These are phyloP conservation scores for Lycaena phlaeas DNA, from an alignment of 2,888 invertebrate species.

Conservation along the genomic window DNA sequence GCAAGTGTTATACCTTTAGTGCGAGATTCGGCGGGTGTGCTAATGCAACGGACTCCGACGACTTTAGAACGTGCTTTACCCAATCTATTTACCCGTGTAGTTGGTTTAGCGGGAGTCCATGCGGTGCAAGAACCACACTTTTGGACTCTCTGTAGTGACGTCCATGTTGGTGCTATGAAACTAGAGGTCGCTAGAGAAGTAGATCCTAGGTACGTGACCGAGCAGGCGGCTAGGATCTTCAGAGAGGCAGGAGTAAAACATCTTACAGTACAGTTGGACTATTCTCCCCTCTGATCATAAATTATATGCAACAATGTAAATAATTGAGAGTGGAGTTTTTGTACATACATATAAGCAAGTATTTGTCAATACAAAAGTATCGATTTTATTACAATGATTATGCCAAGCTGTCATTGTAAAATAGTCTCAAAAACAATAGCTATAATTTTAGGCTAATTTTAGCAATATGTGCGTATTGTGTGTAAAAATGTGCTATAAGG, in stretches of 20 bases:
- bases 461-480: not conserved
- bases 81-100: constrained; percentile 91
- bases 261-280: constrained; percentile 94
- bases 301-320: constrained; percentile 26
- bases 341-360: constrained; percentile 19
- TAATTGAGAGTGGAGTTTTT: constrained; percentile 15
- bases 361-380: not conserved
- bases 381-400: not conserved
- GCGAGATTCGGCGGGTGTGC: constrained; percentile 88
- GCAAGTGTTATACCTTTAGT: constrained; percentile 88
- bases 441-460: not conserved
- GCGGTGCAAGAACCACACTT: constrained; percentile 98
- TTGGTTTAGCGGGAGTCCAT: constrained; percentile 93
- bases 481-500: not conserved
- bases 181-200: constrained; percentile 95
- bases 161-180: constrained; percentile 93
- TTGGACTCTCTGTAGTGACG: constrained; percentile 97
- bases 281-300: constrained; percentile 76
- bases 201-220: constrained; percentile 93
- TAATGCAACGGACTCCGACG: constrained; percentile 95
- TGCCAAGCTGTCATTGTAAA: not conserved
- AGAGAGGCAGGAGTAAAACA: constrained; percentile 93
- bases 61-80: constrained; percentile 87
- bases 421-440: not conserved
- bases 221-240: constrained; percentile 95